phyloP scores from a whole-genome alignment of 2,797 vertebrate genomes.

The Schizopygopsis pylzovi region DNA sequence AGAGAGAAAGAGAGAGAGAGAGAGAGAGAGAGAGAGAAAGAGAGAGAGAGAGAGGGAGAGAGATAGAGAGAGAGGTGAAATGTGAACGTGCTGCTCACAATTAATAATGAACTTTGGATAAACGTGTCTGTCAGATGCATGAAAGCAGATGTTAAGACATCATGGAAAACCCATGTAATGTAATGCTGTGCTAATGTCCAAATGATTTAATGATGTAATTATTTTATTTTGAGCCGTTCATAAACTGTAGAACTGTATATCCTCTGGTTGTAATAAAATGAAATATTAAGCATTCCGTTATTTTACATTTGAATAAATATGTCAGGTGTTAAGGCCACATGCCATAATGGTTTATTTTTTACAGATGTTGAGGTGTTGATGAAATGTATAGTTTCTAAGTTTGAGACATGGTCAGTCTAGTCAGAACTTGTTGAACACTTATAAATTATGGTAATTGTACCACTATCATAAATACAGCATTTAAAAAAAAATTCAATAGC shows the following conservation, averaged over 20 bases:
- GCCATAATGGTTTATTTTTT: not conserved
- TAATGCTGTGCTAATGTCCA: not conserved
- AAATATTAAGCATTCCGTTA: not conserved
- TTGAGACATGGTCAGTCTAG: not conserved
- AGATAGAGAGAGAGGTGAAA: too few relatives aligned
- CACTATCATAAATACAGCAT: not conserved
- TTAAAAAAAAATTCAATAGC: not conserved
- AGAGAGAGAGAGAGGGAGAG: too few relatives aligned
- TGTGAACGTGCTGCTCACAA: too few relatives aligned
- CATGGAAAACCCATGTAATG: not conserved
- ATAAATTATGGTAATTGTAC: too few relatives aligned
- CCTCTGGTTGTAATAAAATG: not conserved
- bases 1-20: too few relatives aligned
- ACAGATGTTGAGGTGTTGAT: not conserved
- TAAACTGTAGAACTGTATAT: not conserved
- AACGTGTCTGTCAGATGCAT: not conserved
- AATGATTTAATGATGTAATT: not conserved
- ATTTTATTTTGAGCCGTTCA: not conserved
- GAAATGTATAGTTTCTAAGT: not conserved
- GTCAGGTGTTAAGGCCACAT: not conserved
- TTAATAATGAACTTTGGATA: not conserved
- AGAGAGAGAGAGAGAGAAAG: too few relatives aligned
- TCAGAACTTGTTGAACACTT: too few relatives aligned
- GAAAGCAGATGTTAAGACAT: not conserved
- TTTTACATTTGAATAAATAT: not conserved